Base-by-base conservation (phyloP, 2,113 vertebrate species). In the Passer domesticus region DNA sequence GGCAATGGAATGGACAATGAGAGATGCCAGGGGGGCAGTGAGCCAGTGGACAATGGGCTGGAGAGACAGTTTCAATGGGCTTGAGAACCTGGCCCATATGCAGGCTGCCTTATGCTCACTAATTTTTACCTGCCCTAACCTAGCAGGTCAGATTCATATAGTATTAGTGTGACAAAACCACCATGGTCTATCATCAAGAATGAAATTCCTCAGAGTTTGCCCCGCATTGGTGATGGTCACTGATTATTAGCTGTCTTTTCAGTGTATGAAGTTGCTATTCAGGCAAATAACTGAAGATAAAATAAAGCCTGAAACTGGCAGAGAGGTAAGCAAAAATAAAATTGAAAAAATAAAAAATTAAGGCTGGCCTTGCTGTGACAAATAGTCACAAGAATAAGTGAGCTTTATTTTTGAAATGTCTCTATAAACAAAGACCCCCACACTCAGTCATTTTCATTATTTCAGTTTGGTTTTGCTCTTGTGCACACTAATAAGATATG, bases 21-120 rank as follows among this genome's bases (percentile, higher is more conserved):
- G 59, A 27, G 59, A 24, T 60, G 59, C 35, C 4, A 59, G 28
- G 58, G 10, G 12, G 0, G 4, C 1, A 2, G 28, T 50, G 25
- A 24, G 6, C 46, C 1, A 6, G 24, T 20, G 20, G 2, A 10
- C 0, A 1, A 37, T 28, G 17, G 9, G 6, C 31, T 1, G 6
- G 37, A 70, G 2, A 9, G 4, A 27, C 3, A 7, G 6, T 41
- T 79, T 39, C 25, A n/a, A n/a, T n/a, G n/a, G n/a, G n/a, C 25
- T 73, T 2, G 1, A 39, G 33, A 83, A 39, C 13, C 4, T 49
- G n/a, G 10, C 7, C 8, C 8, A 14, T 0, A 0, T 23, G 17
- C 17, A 63, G 17, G 25, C 22, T 72, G 15, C 10, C 11, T 15
- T 66, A 14, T 20, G 11, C 28, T 8, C 0, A n/a, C 6, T 46